phyloP scores from a whole-genome alignment of 2,888 invertebrate genomes.

The Cephus pygmeus region DNA sequence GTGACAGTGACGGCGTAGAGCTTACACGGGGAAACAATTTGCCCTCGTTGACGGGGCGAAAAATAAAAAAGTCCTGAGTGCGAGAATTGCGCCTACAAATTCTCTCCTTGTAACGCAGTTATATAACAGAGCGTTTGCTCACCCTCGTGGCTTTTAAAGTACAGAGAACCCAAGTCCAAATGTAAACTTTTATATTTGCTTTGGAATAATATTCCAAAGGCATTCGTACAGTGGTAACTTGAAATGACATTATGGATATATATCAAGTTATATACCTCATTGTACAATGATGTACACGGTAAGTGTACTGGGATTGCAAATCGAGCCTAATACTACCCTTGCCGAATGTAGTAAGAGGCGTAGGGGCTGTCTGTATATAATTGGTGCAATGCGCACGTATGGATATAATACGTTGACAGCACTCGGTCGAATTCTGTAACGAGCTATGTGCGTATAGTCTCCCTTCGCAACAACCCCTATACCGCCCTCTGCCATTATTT shows the following conservation, averaged over 20 bases:
- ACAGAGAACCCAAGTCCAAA: neutral
- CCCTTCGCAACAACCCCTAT: neutral
- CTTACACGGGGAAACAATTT: neutral
- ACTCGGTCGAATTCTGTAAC: neutral
- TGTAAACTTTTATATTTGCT: neutral
- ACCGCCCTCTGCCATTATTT: neutral
- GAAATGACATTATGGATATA: neutral
- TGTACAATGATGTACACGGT: neutral
- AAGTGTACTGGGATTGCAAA: neutral
- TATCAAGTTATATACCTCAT: neutral
- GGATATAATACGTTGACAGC: neutral
- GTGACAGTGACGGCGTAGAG: neutral
- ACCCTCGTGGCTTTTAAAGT: neutral
- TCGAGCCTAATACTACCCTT: neutral
- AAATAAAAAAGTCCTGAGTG: neutral
- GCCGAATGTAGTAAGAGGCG: neutral
- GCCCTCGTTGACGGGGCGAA: neutral
- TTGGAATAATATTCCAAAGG: neutral
- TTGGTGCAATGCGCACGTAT: neutral
- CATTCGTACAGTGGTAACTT: neutral
- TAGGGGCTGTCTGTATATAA: neutral
- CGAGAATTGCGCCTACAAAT: neutral
- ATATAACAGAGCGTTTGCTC: neutral
- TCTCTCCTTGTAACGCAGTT: neutral
- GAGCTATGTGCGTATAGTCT: neutral